Percentiles rank a stretch among this genome's conserved stretches.
These are phyloP conservation scores for Mayetiola destructor DNA, from an alignment of 2,888 invertebrate genomes.

Conservation along the genomic window DNA sequence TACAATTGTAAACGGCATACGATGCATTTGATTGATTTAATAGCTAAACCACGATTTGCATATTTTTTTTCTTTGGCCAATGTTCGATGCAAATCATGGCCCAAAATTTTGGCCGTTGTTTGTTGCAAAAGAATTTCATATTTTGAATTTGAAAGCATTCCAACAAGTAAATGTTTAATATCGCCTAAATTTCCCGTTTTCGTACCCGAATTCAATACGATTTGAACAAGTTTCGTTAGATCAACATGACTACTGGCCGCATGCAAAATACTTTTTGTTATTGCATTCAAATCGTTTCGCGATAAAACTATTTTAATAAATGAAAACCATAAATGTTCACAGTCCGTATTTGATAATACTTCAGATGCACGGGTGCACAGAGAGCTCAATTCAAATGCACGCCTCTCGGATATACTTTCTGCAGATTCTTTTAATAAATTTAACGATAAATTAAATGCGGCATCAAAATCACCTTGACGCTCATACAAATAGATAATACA, in stretches of 20 bases:
- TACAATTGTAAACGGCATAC: constrained; percentile 30
- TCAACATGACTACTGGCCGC: constrained; percentile 42
- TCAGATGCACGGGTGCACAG: constrained; percentile 38
- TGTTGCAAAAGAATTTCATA: constrained; percentile 59
- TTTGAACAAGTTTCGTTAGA: constrained; percentile 42
- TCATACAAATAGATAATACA: constrained; percentile 61
- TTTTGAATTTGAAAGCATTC: constrained; percentile 60
- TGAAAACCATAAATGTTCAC: constrained; percentile 39
- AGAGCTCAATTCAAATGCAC: constrained; percentile 25
- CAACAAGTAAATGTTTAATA: constrained; percentile 43
- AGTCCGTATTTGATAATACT: constrained; percentile 32
- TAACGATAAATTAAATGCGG: constrained; percentile 51
- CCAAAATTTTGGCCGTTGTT: constrained; percentile 49
- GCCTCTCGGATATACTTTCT: constrained; percentile 21
- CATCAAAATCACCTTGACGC: constrained; percentile 55
- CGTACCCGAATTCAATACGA: constrained; percentile 40
- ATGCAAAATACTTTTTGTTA: constrained; percentile 38
- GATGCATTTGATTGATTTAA: constrained; percentile 31
- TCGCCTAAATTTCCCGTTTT: constrained; percentile 44
- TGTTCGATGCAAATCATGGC: constrained; percentile 50
- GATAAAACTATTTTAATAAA: constrained; percentile 35
- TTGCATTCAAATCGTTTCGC: constrained; percentile 32
- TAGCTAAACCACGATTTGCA: constrained; percentile 30
- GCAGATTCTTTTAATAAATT: constrained; percentile 29
- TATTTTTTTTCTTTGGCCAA: constrained; percentile 26